These are phyloP conservation scores for Halichoerus grypus DNA, from an alignment of 2,113 vertebrate species.

Conservation along the genomic window DNA sequence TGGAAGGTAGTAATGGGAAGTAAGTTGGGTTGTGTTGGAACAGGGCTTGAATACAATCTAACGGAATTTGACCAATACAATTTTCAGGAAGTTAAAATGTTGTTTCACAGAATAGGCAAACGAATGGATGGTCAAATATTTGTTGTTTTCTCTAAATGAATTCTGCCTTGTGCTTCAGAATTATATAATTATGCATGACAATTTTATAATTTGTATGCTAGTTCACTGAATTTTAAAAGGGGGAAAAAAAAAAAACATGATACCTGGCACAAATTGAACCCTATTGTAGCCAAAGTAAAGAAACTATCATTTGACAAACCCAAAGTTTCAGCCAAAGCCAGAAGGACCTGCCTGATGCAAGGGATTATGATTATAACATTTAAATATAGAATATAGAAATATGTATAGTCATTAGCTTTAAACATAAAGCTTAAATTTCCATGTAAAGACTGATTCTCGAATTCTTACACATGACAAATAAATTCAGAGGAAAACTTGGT, in stretches of 20 bases:
- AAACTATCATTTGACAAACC: neutral
- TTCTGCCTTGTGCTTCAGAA: neutral
- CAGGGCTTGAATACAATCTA: neutral
- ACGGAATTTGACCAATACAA: neutral
- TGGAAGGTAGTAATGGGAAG: neutral
- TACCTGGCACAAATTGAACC: neutral
- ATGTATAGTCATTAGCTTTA: neutral
- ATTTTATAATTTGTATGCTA: neutral
- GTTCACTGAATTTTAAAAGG: neutral
- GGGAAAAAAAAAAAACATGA: neutral
- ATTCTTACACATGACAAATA: neutral
- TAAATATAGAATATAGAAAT: neutral
- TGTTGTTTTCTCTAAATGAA: slow-evolving; percentile 39
- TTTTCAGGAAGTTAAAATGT: neutral
- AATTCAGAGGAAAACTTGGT: neutral
- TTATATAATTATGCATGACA: neutral
- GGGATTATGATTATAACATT: neutral
- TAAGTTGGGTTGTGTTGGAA: neutral
- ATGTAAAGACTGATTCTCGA: neutral
- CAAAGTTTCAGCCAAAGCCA: neutral
- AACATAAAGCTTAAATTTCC: neutral
- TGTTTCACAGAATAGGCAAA: neutral
- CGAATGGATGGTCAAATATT: neutral
- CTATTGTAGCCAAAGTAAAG: neutral
- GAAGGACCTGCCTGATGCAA: neutral